Evolutionary conservation across 35 echinoderm and acorn worm species (phyloP).

Genomic region (Patiria miniata): DNA sequence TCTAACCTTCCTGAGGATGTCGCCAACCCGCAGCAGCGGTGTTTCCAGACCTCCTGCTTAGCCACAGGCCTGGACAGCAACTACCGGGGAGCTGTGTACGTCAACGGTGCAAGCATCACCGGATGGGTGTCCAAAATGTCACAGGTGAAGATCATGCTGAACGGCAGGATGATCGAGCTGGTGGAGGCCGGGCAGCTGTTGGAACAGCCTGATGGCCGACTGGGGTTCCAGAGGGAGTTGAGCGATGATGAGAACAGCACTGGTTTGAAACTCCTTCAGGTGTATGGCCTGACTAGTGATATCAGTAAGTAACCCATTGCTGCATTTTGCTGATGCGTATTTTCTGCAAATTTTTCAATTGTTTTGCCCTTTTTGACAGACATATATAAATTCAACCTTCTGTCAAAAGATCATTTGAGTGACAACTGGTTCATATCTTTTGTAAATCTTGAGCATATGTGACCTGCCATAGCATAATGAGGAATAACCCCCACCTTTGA

Average conservation of each 20-base stretch:
- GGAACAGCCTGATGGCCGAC: conserved; percentile 74
- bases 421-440: too few relatives aligned
- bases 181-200: conserved; percentile 45
- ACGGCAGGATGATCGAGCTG: conserved; percentile 38
- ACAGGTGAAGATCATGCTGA: conserved; percentile 50
- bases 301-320: conserved; percentile 42
- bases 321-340: too few relatives aligned
- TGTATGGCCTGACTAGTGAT: conserved; percentile 67
- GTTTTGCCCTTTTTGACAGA: not conserved
- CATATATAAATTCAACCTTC: not conserved
- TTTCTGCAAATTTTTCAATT: not conserved
- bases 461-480: too few relatives aligned
- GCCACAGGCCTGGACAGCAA: conserved; percentile 46
- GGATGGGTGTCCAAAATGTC: conserved; percentile 54
- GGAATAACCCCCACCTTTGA: too few relatives aligned
- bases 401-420: too few relatives aligned
- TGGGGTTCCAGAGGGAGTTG: conserved; percentile 74
- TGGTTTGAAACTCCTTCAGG: conserved; percentile 67
- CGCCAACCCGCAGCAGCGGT: conserved; percentile 15
- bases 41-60: conserved; percentile 47
- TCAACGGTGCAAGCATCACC: conserved; percentile 35
- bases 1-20: conserved; percentile 73
- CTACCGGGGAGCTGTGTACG: conserved; percentile 41
- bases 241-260: conserved; percentile 68
- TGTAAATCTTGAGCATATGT: too few relatives aligned